Evolutionary conservation across 2,888 invertebrate species (phyloP).

Genomic region (Cephus spinipes): DNA sequence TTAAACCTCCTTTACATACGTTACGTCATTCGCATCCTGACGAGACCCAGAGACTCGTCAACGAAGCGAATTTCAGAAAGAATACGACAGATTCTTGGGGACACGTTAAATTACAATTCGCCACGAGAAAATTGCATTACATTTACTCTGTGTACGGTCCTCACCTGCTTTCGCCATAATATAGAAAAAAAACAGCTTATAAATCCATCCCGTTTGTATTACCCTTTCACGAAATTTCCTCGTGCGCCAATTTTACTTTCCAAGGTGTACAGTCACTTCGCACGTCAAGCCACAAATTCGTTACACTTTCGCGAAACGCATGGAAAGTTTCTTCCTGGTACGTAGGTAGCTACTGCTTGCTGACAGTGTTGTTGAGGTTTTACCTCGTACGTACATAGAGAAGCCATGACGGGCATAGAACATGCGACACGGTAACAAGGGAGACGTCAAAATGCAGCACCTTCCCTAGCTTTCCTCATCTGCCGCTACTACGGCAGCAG

Average conservation of each 20-base stretch:
- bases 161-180: background rate
- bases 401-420: background rate
- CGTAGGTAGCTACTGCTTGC: background rate
- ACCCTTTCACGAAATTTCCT: background rate
- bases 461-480: background rate
- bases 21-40: background rate
- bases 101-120: background rate
- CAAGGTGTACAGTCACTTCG: background rate
- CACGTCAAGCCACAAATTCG: background rate
- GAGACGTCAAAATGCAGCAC: background rate
- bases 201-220: background rate
- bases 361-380: background rate
- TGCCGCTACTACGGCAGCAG: background rate
- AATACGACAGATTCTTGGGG: background rate
- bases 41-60: background rate
- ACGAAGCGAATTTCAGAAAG: background rate
- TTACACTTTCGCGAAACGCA: background rate
- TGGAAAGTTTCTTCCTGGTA: background rate
- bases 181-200: background rate
- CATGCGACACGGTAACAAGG: constrained; percentile 2
- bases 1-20: constrained; percentile 20
- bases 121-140: background rate
- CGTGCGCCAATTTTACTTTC: background rate
- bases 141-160: background rate
- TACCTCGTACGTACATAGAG: background rate